phyloP scores from a whole-genome alignment of 2,797 vertebrate genomes.

The Poeciliopsis turneri region DNA sequence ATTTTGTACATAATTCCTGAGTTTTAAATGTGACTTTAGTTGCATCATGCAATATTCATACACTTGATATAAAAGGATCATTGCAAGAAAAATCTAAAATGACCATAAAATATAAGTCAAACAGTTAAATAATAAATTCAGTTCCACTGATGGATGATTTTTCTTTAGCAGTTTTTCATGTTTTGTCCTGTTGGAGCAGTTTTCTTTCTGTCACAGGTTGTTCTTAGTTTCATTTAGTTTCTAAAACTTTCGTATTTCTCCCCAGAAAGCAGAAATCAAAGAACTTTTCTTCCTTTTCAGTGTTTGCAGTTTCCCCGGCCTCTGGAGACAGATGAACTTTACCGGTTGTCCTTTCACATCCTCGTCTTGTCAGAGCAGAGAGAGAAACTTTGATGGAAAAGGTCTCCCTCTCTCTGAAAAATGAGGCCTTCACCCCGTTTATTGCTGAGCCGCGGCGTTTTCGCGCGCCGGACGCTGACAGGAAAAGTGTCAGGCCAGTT shows the following conservation, averaged over 20 bases:
- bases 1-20: background rate
- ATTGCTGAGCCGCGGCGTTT: constrained; percentile 79
- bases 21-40: background rate
- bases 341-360: constrained; percentile 59
- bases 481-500: constrained; percentile 93
- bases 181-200: background rate
- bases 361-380: constrained; percentile 50
- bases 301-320: constrained; percentile 9
- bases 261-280: constrained; percentile 6
- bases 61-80: background rate
- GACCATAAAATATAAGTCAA: background rate
- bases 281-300: constrained; percentile 20
- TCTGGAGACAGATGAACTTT: constrained; percentile 55
- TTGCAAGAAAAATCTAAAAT: background rate
- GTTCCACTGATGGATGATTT: background rate
- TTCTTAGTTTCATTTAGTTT: background rate
- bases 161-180: background rate
- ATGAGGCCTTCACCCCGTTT: constrained; percentile 75
- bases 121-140: background rate
- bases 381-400: constrained; percentile 76
- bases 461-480: constrained; percentile 61
- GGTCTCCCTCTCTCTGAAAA: constrained; percentile 64
- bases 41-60: background rate
- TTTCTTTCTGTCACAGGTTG: background rate
- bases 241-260: background rate